These are phyloP conservation scores for Drosophila kepulauana DNA, from an alignment of 1,140 invertebrate species.

Conservation along the genomic window DNA sequence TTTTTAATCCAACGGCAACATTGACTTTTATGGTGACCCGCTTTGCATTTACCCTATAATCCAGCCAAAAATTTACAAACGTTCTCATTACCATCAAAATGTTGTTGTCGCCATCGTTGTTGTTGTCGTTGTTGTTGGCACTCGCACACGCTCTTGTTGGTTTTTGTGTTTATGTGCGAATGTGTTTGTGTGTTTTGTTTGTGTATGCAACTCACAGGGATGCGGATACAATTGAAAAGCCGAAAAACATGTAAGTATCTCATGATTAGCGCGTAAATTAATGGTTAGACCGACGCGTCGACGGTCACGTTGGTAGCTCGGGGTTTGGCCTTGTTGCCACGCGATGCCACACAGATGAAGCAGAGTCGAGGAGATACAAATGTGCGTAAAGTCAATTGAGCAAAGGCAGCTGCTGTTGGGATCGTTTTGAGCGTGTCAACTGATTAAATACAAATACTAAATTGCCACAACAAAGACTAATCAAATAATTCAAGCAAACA, in stretches of 20 bases:
- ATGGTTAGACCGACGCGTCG: conserved; percentile 66
- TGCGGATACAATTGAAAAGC: conserved; percentile 68
- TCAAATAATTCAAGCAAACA: conserved; percentile 61
- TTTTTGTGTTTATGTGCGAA: too few species aligned
- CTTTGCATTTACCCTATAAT: conserved; percentile 9
- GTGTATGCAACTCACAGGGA: conserved; percentile 19
- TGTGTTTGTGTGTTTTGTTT: too few species aligned
- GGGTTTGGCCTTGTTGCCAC: conserved; percentile 20
- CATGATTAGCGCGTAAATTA: conserved; percentile 80
- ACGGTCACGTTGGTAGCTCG: conserved; percentile 42
- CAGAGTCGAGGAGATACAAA: conserved; percentile 9
- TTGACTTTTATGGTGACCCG: conserved; percentile 1
- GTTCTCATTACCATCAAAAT: conserved; percentile 76
- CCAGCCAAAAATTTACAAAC: conserved; percentile 56
- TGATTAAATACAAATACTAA: conserved; percentile 76
- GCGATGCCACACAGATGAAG: conserved; percentile 29
- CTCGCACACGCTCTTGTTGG: conserved; percentile 5
- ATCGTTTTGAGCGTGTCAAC: conserved; percentile 29
- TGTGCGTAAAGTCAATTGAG: conserved; percentile 2
- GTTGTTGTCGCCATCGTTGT: conserved; percentile 22
- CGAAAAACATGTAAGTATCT: conserved; percentile 68
- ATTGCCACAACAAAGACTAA: conserved; percentile 52
- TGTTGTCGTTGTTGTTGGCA: too few species aligned
- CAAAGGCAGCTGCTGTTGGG: neutral
- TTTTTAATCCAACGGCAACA: neutral